A percentile compares a stretch with the other conserved stretches of the same genome.
phyloP scores from a whole-genome alignment of 2,113 vertebrate species.

The Oncorhynchus keta region DNA sequence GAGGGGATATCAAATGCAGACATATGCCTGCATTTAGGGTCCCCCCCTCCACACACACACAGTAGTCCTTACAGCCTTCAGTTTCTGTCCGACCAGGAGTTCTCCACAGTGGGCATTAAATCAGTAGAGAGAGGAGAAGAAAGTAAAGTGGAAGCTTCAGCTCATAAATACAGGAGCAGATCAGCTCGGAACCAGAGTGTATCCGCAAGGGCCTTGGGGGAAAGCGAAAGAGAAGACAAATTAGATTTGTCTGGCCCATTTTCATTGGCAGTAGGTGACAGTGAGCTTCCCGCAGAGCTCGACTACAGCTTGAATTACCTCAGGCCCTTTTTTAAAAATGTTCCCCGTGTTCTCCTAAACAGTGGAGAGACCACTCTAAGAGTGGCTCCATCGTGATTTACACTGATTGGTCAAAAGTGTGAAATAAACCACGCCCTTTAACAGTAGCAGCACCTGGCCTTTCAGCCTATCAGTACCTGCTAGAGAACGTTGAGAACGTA shows the following conservation, averaged over 20 bases:
- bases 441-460: too few relatives aligned
- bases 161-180: slow-evolving; percentile 3
- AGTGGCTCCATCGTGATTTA: not conserved
- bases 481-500: too few relatives aligned
- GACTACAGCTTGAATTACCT: not conserved
- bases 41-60: not conserved
- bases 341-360: not conserved
- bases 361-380: not conserved
- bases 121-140: not conserved
- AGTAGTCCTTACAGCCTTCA: not conserved
- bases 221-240: not conserved
- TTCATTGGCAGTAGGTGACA: slow-evolving; percentile 4
- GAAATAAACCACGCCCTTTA: not conserved
- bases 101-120: not conserved
- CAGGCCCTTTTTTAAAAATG: too few relatives aligned
- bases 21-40: not conserved
- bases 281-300: not conserved
- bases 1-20: not conserved
- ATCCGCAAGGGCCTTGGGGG: too few relatives aligned
- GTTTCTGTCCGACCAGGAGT: not conserved
- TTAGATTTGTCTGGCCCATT: slow-evolving; percentile 5
- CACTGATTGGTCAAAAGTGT: slow-evolving; percentile 1
- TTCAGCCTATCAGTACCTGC: too few relatives aligned
- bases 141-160: not conserved
- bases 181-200: not conserved